These are phyloP conservation scores for Sparidentex hasta DNA, from an alignment of 2,797 vertebrate genomes.

Conservation along the genomic window DNA sequence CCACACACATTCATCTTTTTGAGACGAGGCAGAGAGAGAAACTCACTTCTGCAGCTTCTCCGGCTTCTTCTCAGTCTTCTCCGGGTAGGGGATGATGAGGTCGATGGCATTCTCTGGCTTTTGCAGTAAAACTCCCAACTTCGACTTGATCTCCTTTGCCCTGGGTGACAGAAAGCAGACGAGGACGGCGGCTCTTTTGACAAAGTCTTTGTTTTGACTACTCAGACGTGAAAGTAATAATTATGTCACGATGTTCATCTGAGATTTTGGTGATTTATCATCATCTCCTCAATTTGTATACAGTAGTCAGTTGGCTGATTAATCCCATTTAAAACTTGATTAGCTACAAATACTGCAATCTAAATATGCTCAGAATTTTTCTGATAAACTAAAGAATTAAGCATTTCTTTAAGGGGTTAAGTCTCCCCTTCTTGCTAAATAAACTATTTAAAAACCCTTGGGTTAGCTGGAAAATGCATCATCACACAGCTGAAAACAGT, in stretches of 20 bases:
- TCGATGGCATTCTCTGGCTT: slow-evolving; percentile 94
- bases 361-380: no score
- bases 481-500: no score
- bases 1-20: not conserved
- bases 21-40: slow-evolving; percentile 48
- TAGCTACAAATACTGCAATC: not conserved
- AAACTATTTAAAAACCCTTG: no score
- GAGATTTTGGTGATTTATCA: not conserved
- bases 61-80: slow-evolving; percentile 94
- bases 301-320: not conserved
- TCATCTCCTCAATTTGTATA: not conserved
- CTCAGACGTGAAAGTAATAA: not conserved
- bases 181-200: not conserved
- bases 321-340: not conserved
- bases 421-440: no score
- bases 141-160: slow-evolving; percentile 97
- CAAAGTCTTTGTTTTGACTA: not conserved
- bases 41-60: slow-evolving; percentile 94
- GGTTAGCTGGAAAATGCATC: no score
- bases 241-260: slow-evolving; percentile 1
- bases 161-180: slow-evolving; percentile 77
- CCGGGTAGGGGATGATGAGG: slow-evolving; percentile 92
- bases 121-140: slow-evolving; percentile 94
- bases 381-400: no score
- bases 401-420: no score